Conservation (phyloP, 2,888 invertebrate species). For the Scotopteryx bipunctaria region DNA sequence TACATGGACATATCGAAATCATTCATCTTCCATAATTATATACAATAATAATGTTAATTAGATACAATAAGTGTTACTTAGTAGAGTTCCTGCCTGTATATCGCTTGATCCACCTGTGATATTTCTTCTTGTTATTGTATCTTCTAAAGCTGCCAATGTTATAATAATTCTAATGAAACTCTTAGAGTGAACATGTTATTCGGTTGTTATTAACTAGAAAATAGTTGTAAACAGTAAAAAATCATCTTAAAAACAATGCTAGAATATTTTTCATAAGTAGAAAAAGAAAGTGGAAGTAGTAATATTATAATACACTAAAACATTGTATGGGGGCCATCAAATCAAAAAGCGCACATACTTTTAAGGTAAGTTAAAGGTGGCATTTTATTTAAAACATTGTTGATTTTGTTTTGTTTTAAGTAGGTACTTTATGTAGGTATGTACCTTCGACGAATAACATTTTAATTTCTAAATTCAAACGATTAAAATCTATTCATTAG, state of each 20-base stretch:
- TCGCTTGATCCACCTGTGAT: conserved; percentile 80
- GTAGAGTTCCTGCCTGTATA: conserved; percentile 80
- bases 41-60: conserved; percentile 49
- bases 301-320: conserved; percentile 48
- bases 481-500: too few relatives aligned
- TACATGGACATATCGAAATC: conserved; percentile 38
- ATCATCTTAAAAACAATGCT: background rate
- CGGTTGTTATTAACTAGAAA: conserved; percentile 40
- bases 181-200: conserved; percentile 62
- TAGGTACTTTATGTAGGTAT: too few relatives aligned
- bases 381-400: too few relatives aligned
- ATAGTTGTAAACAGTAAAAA: background rate
- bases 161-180: conserved; percentile 52
- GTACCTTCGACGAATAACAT: too few relatives aligned
- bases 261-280: background rate
- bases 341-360: conserved; percentile 68
- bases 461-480: too few relatives aligned
- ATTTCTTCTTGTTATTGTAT: conserved; percentile 60
- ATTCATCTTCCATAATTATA: conserved; percentile 52
- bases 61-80: conserved; percentile 53
- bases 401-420: too few relatives aligned
- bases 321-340: conserved; percentile 78
- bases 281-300: background rate
- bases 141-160: conserved; percentile 62
- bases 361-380: conserved; percentile 63